Evolutionary conservation across 2,888 invertebrate species (phyloP).

Genomic region (Drosophila subsilvestris): DNA sequence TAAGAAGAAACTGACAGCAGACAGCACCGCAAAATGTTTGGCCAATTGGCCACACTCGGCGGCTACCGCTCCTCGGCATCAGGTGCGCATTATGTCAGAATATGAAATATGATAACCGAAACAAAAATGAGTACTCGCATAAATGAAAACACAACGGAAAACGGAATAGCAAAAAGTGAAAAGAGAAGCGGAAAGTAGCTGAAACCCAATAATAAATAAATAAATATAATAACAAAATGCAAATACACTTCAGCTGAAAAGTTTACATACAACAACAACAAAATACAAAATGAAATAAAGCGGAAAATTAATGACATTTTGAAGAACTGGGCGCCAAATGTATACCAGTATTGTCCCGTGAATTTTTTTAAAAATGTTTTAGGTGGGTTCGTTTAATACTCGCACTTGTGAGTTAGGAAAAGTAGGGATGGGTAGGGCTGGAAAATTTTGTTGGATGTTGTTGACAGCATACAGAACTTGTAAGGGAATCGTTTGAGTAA

Average conservation of each 20-base stretch:
- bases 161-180: conserved; percentile 8
- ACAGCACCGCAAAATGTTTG: conserved; percentile 47
- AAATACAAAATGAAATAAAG: conserved; percentile 6
- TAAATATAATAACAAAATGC: conserved; percentile 31
- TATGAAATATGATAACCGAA: conserved; percentile 62
- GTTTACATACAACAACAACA: background rate
- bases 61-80: conserved; percentile 45
- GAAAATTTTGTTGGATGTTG: background rate
- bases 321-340: background rate
- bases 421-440: too few relatives aligned
- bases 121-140: conserved; percentile 26
- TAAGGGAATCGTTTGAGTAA: too few relatives aligned
- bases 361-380: too few relatives aligned
- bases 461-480: background rate
- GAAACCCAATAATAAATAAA: conserved; percentile 38
- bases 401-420: too few relatives aligned
- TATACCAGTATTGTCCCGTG: too few relatives aligned
- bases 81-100: conserved; percentile 74
- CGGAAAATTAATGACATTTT: conserved; percentile 37
- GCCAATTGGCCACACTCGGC: conserved; percentile 59
- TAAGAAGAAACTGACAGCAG: background rate
- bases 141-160: conserved; percentile 26
- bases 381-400: too few relatives aligned
- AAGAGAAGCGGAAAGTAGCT: conserved; percentile 14
- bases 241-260: conserved; percentile 31